A percentile compares a stretch with the other conserved stretches of the same genome.
Conservation (phyloP, 2,888 invertebrate genomes). For the Sylvicola cinctus region DNA sequence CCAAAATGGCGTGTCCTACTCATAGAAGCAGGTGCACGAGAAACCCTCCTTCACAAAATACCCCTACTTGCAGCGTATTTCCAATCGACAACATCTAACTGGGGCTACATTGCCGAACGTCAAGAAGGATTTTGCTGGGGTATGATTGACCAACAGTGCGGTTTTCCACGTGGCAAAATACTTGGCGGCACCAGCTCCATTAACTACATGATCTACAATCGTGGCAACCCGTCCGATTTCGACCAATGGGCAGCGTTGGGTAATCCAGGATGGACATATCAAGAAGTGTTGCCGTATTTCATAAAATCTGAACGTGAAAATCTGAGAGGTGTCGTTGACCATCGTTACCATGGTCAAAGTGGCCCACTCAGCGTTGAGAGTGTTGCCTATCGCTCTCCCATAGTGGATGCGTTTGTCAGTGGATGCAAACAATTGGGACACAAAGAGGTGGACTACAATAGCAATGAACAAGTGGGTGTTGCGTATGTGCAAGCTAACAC, state of each 20-base stretch:
- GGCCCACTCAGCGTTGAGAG: constrained; percentile 42
- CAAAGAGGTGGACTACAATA: constrained; percentile 46
- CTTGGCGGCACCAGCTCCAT: constrained; percentile 38
- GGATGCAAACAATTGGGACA: constrained; percentile 45
- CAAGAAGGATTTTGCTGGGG: constrained; percentile 39
- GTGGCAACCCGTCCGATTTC: constrained; percentile 52
- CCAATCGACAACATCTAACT: constrained; percentile 33
- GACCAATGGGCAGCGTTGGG: constrained; percentile 45
- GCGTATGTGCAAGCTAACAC: constrained; percentile 42
- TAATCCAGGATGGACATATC: constrained; percentile 52
- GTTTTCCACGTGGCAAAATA: constrained; percentile 33
- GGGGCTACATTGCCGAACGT: constrained; percentile 47
- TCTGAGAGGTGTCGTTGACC: constrained; percentile 27
- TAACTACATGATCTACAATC: constrained; percentile 50
- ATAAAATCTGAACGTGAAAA: constrained; percentile 35
- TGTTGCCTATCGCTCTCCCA: constrained; percentile 29
- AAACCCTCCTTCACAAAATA: constrained; percentile 19
- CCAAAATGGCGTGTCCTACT: constrained; percentile 27
- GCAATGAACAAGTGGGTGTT: constrained; percentile 38
- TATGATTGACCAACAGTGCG: constrained; percentile 22
- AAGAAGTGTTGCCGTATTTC: constrained; percentile 37
- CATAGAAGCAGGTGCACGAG: constrained; percentile 29
- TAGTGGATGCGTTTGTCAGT: constrained; percentile 33
- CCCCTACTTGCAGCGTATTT: constrained; percentile 18
- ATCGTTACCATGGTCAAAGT: constrained; percentile 33